Evolutionary conservation across 2,888 invertebrate species (phyloP).

Genomic region (Chromoteleia sp.): DNA sequence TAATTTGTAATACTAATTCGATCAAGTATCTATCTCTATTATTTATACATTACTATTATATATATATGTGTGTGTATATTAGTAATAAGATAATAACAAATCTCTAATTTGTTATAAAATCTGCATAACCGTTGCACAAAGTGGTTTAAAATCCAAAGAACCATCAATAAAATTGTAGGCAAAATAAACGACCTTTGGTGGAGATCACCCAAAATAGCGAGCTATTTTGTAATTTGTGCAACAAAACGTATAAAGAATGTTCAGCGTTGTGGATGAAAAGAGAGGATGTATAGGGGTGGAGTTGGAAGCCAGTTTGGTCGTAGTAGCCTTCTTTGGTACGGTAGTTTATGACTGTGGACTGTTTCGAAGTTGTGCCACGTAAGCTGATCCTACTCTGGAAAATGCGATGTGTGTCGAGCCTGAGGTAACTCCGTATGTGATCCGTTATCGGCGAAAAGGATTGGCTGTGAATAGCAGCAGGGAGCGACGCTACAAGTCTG

Average conservation of each 20-base stretch:
- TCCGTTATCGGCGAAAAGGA: slow-evolving; percentile 76
- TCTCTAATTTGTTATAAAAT: too few species aligned
- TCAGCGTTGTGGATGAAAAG: slow-evolving; percentile 29
- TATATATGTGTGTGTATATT: too few species aligned
- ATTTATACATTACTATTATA: too few species aligned
- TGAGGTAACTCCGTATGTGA: slow-evolving; percentile 75
- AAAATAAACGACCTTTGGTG: background rate
- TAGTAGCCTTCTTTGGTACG: slow-evolving; percentile 57
- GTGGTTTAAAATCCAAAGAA: too few species aligned
- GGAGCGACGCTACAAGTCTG: slow-evolving; percentile 65
- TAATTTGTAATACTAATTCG: too few species aligned
- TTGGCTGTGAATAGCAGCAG: slow-evolving; percentile 72
- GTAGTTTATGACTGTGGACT: slow-evolving; percentile 74
- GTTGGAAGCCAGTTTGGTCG: slow-evolving; percentile 60
- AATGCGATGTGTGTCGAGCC: slow-evolving; percentile 69
- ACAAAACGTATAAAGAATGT: slow-evolving; percentile 38
- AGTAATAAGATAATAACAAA: too few species aligned
- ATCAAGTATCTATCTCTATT: too few species aligned
- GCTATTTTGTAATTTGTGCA: slow-evolving; percentile 31
- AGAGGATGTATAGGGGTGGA: slow-evolving; percentile 46
- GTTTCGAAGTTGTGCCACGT: slow-evolving; percentile 77
- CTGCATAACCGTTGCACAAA: too few species aligned
- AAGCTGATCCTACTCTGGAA: slow-evolving; percentile 75
- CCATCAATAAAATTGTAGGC: too few species aligned
- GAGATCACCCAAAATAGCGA: background rate